Conservation (phyloP, 2,113 vertebrate genomes). For the Podarcis raffonei region DNA sequence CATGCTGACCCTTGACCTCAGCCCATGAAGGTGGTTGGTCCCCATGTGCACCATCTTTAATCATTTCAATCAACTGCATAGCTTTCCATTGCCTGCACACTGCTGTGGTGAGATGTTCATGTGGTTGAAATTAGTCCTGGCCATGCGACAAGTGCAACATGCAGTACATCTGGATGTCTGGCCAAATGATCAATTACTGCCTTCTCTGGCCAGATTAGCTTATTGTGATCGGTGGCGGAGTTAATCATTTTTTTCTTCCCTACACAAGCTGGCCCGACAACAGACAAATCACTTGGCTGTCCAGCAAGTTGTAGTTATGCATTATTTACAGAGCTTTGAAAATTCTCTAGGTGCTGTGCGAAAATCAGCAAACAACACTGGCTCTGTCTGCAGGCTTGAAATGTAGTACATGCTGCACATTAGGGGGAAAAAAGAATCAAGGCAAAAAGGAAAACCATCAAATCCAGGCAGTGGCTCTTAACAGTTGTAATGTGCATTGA, state of each 20-base stretch:
- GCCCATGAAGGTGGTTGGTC: no score
- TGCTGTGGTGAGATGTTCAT: background rate
- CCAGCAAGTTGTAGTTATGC: background rate
- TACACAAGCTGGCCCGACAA: background rate
- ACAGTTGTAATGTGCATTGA: background rate
- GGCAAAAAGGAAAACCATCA: background rate
- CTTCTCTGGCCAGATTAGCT: background rate
- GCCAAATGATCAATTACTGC: background rate
- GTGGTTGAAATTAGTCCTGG: background rate
- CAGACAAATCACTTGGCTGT: background rate
- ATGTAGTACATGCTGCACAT: background rate
- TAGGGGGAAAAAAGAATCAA: background rate
- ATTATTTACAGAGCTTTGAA: background rate
- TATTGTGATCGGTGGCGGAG: background rate
- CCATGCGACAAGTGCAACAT: background rate
- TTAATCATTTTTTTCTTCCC: background rate
- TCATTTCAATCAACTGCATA: no score
- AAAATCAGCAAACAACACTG: background rate
- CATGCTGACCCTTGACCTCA: no score
- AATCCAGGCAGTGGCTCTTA: background rate
- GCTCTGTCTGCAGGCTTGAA: background rate
- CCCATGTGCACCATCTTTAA: no score
- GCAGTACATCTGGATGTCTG: background rate
- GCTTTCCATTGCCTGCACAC: rapidly evolving
- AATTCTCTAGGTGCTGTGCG: background rate